phyloP scores from a whole-genome alignment of 2,113 vertebrate genomes.

The Anas platyrhynchos region DNA sequence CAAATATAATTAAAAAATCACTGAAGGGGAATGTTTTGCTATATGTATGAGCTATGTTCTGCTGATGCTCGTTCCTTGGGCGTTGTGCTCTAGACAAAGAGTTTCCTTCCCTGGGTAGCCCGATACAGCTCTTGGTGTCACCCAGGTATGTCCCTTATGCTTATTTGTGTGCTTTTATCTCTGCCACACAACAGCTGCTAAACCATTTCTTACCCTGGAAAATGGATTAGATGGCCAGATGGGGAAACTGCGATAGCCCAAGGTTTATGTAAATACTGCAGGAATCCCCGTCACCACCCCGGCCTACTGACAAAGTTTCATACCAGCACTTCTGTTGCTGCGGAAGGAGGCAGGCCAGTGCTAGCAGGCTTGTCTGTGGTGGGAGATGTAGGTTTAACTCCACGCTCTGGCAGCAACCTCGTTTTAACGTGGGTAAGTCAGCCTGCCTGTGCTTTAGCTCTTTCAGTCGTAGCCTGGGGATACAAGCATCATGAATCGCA shows the following conservation, averaged over 20 bases:
- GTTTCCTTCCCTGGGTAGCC: background rate
- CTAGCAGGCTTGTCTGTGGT: background rate
- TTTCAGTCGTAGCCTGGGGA: background rate
- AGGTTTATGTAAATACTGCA: background rate
- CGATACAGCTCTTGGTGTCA: background rate
- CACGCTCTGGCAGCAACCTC: rapidly evolving
- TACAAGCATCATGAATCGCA: rapidly evolving
- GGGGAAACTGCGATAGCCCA: background rate
- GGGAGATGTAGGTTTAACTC: background rate
- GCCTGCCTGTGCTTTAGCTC: background rate
- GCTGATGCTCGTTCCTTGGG: background rate
- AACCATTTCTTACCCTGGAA: background rate
- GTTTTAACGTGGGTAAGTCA: background rate
- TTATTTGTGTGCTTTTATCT: background rate
- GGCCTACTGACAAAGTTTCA: background rate
- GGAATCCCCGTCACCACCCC: background rate
- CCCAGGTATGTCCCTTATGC: background rate
- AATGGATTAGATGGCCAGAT: background rate
- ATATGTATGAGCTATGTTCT: background rate
- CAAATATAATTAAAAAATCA: background rate
- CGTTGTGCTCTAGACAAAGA: background rate
- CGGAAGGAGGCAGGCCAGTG: background rate
- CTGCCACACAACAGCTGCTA: background rate
- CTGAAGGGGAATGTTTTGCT: background rate
- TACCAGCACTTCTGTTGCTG: rapidly evolving